Evolutionary conservation across 2,888 invertebrate species (phyloP).

Genomic region (Torymus tubicola): DNA sequence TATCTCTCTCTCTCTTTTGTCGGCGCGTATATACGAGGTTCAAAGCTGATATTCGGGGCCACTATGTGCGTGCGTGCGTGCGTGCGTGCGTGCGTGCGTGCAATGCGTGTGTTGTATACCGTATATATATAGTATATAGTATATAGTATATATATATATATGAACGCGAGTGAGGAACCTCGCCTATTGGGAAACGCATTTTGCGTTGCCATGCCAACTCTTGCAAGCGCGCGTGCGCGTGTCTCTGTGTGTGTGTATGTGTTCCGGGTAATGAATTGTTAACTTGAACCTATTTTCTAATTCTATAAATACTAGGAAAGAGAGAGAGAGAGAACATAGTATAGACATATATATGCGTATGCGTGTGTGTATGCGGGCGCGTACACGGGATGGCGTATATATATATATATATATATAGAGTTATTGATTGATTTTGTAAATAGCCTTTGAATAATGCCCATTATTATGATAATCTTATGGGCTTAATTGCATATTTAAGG

Average conservation of each 20-base stretch:
- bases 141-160: not conserved
- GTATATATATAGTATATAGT: too few species aligned
- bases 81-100: too few species aligned
- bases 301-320: conserved; percentile 27
- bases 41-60: conserved; percentile 18
- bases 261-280: conserved; percentile 51
- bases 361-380: not conserved
- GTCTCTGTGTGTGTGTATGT: too few species aligned
- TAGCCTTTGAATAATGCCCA: conserved; percentile 16
- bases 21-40: conserved; percentile 23
- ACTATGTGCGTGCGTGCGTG: not conserved
- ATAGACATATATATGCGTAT: not conserved
- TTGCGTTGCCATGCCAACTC: conserved; percentile 54
- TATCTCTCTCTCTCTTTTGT: not conserved
- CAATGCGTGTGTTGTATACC: too few species aligned
- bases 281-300: conserved; percentile 44
- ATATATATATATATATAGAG: not conserved
- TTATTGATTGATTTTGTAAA: conserved; percentile 34
- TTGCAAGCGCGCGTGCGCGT: too few species aligned
- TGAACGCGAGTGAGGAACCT: not conserved
- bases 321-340: not conserved
- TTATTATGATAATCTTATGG: conserved; percentile 4
- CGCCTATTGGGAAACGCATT: conserved; percentile 47
- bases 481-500: conserved; percentile 3
- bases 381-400: not conserved